Evolutionary conservation across 2,797 vertebrate genomes (phyloP), one percentile per base, ranked within the genome.

Genomic region (Champsocephalus esox): DNA sequence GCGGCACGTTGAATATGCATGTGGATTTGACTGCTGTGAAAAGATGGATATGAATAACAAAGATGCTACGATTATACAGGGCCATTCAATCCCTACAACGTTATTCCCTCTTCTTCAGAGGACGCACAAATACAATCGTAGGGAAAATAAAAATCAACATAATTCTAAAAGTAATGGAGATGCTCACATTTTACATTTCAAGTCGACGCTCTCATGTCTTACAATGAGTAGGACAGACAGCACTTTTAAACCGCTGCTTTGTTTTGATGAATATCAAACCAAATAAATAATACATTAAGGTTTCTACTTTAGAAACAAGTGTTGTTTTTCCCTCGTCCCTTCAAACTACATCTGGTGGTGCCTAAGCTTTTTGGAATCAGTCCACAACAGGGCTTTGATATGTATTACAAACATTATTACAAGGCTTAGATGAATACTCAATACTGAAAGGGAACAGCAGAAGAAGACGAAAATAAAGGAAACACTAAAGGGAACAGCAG

Each of bases 11-110:
- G 73, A 87, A 88, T 88, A 84, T 87, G 85, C 78, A 84, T 82
- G 77, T 73, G 81, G 80, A 89, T 85, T 73, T 85, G 76, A 55
- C 55, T 50, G 68, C 76, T 57, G 77, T 83, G 77, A 82, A 82
- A 82, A 75, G 70, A 77, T 78, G 74, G 76, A 77, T 81, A 81
- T 84, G 87, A 88, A 87, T 87, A 85, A 86, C 83, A 87, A 83
- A 87, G 73, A 82, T 84, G 41, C 73, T 44, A 24, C 45, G 59
- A 83, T 62, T 70, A 87, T 61, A 65, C 60, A 45, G 59, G 38
- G 54, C 75, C 52, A 59, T 83, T 81, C 68, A 79, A 50, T 81
- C 80, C 67, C 63, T n/a, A 60, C 73, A 57, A 75, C 56, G 75
- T 87, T 82, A 73, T 74, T 75, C 58, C 17, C 16, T 46, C 38